phyloP scores from a whole-genome alignment of 2,113 vertebrate genomes.

The Phodopus roborovskii region DNA sequence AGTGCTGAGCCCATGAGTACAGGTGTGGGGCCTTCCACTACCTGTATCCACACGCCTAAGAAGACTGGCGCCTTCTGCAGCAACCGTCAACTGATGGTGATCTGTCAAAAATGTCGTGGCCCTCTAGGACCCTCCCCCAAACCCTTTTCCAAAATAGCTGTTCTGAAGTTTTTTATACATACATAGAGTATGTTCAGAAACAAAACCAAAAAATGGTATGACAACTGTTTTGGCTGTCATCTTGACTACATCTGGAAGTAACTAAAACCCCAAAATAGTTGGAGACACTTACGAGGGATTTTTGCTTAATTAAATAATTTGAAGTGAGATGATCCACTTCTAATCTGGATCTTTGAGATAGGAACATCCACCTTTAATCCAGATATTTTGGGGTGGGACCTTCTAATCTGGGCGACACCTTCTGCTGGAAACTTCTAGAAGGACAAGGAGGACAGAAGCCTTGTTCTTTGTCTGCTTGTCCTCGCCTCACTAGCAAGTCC shows the following conservation, averaged over 20 bases:
- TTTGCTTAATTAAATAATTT: neutral
- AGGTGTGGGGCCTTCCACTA: too few relatives aligned
- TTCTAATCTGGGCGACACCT: neutral
- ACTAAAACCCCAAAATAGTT: neutral
- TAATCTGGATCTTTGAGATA: neutral
- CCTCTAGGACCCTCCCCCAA: neutral
- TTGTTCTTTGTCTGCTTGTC: neutral
- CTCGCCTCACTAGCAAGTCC: neutral
- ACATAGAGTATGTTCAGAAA: neutral
- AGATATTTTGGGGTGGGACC: too few relatives aligned
- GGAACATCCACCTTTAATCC: neutral
- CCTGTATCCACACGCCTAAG: neutral
- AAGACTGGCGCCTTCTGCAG: neutral
- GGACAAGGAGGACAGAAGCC: neutral
- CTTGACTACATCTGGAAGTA: neutral
- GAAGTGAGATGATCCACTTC: neutral
- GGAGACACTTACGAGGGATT: neutral
- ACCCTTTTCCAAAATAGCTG: constrained; percentile 11
- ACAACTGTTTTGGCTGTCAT: neutral
- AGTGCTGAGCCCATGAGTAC: too few relatives aligned
- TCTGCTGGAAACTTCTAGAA: neutral
- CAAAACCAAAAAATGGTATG: neutral
- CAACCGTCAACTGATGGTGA: neutral
- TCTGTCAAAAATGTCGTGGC: neutral
- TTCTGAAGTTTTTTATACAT: neutral